Conservation (phyloP, 2,113 vertebrate species). For the Puma concolor region DNA sequence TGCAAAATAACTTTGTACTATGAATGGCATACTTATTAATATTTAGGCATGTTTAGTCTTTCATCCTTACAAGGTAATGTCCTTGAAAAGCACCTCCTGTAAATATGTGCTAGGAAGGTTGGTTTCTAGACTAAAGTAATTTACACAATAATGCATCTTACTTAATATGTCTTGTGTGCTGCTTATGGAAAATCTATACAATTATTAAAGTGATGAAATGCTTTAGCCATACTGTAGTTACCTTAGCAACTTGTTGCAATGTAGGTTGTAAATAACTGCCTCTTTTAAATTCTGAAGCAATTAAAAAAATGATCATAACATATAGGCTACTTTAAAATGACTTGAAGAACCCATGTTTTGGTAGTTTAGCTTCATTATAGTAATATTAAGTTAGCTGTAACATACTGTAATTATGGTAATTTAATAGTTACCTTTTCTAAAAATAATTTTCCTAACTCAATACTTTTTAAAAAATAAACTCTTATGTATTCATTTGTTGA, state of each 20-base stretch:
- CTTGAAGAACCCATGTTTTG: constrained; percentile 49
- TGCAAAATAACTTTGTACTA: background rate
- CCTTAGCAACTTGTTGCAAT: constrained; percentile 65
- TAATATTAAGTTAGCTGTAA: constrained; percentile 31
- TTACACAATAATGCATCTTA: constrained; percentile 54
- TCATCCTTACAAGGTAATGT: constrained; percentile 27
- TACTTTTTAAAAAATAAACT: background rate
- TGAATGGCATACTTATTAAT: constrained; percentile 58
- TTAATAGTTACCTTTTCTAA: background rate
- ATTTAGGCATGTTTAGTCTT: constrained; percentile 12
- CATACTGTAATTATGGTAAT: background rate
- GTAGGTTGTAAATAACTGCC: constrained; percentile 60
- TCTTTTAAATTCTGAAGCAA: constrained; percentile 53
- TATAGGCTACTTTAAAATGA: constrained; percentile 22
- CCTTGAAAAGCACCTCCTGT: constrained; percentile 56
- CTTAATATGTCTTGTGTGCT: constrained; percentile 32
- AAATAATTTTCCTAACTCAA: background rate
- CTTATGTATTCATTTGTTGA: background rate
- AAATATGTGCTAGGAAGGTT: background rate
- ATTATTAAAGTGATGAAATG: constrained; percentile 64
- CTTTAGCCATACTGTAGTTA: constrained; percentile 16
- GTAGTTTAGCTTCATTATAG: constrained; percentile 2
- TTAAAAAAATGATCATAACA: constrained; percentile 9
- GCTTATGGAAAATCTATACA: constrained; percentile 61
- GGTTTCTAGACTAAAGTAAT: constrained; percentile 50